Percentiles rank a stretch among this genome's conserved stretches.
These are phyloP conservation scores for Poeciliopsis prolifica DNA, from an alignment of 2,113 vertebrate species.

Conservation along the genomic window DNA sequence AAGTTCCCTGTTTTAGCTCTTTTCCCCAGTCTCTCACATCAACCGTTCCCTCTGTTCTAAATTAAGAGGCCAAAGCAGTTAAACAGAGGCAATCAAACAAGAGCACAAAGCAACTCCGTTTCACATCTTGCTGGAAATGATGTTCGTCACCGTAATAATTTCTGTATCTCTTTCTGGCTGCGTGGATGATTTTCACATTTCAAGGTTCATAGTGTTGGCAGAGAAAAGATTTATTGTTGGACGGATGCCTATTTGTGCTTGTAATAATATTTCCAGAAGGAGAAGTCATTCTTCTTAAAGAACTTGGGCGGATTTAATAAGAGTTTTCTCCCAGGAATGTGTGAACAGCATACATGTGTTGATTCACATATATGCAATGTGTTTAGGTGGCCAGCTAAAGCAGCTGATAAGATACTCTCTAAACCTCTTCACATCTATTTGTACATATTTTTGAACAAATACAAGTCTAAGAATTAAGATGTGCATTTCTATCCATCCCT, in stretches of 20 bases:
- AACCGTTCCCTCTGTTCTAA: slow-evolving; percentile 5
- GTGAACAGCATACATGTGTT: neutral
- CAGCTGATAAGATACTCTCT: neutral
- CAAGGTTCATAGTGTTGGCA: slow-evolving; percentile 52
- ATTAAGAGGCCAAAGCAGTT: slow-evolving; percentile 24
- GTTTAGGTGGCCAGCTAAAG: slow-evolving; percentile 14
- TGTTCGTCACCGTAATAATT: slow-evolving; percentile 48
- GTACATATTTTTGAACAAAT: neutral
- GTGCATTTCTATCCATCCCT: neutral
- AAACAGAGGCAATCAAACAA: slow-evolving; percentile 41
- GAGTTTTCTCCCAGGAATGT: slow-evolving; percentile 1
- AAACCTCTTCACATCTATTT: no score
- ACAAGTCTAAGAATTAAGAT: neutral
- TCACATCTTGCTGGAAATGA: slow-evolving; percentile 41
- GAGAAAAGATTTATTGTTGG: slow-evolving; percentile 33
- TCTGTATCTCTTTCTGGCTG: slow-evolving; percentile 24
- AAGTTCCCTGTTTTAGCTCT: neutral
- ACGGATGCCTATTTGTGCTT: slow-evolving; percentile 35
- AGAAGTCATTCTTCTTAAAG: slow-evolving; percentile 23
- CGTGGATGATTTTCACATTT: slow-evolving; percentile 60
- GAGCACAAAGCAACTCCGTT: slow-evolving; percentile 23
- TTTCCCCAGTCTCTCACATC: slow-evolving; percentile 4
- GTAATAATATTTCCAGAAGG: slow-evolving; percentile 29
- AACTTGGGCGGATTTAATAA: slow-evolving; percentile 32
- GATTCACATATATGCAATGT: neutral